phyloP scores from a whole-genome alignment of 35 echinoderm and acorn worm species.

The Apostichopus japonicus region DNA sequence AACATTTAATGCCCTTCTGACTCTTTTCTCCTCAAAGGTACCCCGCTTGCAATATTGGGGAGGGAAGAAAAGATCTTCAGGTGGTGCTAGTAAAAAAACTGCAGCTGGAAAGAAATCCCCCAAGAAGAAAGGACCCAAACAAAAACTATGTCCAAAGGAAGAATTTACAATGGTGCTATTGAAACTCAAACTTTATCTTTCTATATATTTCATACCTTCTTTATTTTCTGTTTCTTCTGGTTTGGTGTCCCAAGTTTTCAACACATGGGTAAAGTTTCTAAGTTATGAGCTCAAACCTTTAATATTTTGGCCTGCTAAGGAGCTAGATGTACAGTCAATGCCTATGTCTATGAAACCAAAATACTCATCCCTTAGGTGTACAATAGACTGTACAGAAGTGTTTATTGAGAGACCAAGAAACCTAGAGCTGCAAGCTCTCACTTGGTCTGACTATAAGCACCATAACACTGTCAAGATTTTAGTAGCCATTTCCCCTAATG shows the following conservation, averaged over 20 bases:
- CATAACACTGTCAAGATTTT: slow-evolving; percentile 69
- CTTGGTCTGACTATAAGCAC: slow-evolving; percentile 79
- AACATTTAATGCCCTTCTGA: too few species aligned
- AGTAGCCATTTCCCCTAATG: slow-evolving; percentile 60
- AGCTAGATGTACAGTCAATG: background rate
- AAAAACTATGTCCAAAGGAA: background rate
- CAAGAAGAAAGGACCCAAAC: slow-evolving; percentile 11
- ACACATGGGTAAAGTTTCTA: slow-evolving; percentile 17
- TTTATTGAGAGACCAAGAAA: slow-evolving; percentile 63
- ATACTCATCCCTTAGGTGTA: slow-evolving; percentile 33
- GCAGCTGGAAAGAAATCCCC: background rate
- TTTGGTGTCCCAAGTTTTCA: background rate
- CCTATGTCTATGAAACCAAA: background rate
- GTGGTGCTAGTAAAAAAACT: background rate
- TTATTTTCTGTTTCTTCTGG: too few species aligned
- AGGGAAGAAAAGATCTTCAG: too few species aligned
- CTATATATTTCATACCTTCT: too few species aligned
- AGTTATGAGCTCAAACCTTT: too few species aligned
- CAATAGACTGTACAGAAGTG: slow-evolving; percentile 70
- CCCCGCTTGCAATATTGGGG: too few species aligned
- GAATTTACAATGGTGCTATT: background rate
- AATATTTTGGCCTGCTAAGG: background rate
- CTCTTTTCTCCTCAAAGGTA: too few species aligned
- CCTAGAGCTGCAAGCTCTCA: slow-evolving; percentile 55
- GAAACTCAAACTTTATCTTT: too few species aligned